Base-by-base conservation (phyloP, 2,888 invertebrate species). In the Cyclophora punctaria region DNA sequence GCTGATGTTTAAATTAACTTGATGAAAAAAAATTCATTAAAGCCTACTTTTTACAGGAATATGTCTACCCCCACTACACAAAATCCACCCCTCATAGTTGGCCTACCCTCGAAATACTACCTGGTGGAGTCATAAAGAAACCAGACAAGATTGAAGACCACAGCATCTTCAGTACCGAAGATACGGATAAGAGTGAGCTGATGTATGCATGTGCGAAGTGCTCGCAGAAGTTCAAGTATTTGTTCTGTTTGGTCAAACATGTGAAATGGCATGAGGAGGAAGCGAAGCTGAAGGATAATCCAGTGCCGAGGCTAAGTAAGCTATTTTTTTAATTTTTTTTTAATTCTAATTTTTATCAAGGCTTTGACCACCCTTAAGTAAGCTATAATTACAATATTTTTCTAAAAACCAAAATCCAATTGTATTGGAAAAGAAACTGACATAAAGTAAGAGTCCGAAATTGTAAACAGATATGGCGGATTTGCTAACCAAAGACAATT, bases 151-250 rank as follows among this genome's bases (percentile, higher is more conserved):
- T 51, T 7, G 75, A 74, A 20, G 61, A 59, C 5, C 59, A 60
- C 48, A 46, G 37, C 43, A 7, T 56, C 49, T 46, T 52, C 33
- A 60, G 52, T 40, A 47, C 55, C 2, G 42, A 57, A 43, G 0
- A 59, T 51, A 2, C 50, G 0, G 59, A 56, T 0, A 51, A 47
- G 0, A 63, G 61, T 2, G 78, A 78, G 5, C 78, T 80, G 73
- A 76, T 80, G 75, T 87, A 85, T 46, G 85, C 79, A 0, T 87
- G 86, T 53, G 86, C 84, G 0, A 85, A 84, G 55, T 87, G 86
- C 49, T 73, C 84, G 0, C 71, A 82, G 47, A 76, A 77, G 35
- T 87, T 84, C 50, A 78, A 81, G 47, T 73, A 72, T 50, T 55
- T 87, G 33, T 79, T 75, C 55, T 73, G 75, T 56, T 61, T 87